Conservation (phyloP, 1,140 invertebrate genomes). For the Drosophila ogumai region DNA sequence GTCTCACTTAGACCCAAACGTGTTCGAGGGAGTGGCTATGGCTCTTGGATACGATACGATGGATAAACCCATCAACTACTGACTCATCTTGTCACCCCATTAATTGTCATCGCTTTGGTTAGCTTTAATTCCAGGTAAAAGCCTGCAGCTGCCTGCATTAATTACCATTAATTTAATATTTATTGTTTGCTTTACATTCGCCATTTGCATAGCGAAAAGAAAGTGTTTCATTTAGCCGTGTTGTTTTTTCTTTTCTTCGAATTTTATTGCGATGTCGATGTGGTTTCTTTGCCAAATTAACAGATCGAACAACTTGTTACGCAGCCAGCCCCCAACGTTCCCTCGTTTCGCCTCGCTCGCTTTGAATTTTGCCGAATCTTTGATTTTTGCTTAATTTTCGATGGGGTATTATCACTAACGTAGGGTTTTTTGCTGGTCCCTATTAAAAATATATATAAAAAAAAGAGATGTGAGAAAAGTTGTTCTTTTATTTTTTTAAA, state of each 20-base stretch:
- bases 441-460: too few species aligned
- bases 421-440: background rate
- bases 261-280: slow-evolving; percentile 25
- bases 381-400: background rate
- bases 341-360: slow-evolving; percentile 24
- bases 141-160: slow-evolving; percentile 28
- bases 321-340: slow-evolving; percentile 32
- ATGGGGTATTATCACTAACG: slow-evolving; percentile 11
- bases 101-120: slow-evolving; percentile 24
- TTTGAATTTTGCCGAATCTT: slow-evolving; percentile 48
- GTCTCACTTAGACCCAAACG: slow-evolving; percentile 39
- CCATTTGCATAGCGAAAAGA: slow-evolving; percentile 66
- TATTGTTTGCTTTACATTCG: slow-evolving; percentile 59
- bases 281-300: slow-evolving; percentile 67
- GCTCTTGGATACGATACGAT: slow-evolving; percentile 7
- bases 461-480: too few species aligned
- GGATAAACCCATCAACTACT: slow-evolving; percentile 5
- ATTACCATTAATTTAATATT: slow-evolving; percentile 34
- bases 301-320: slow-evolving; percentile 64
- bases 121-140: slow-evolving; percentile 47
- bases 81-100: slow-evolving; percentile 37
- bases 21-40: slow-evolving; percentile 36
- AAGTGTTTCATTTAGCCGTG: slow-evolving; percentile 65
- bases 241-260: background rate
- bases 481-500: too few species aligned